phyloP scores from a whole-genome alignment of 2,797 vertebrate species.

The Anguilla anguilla region DNA sequence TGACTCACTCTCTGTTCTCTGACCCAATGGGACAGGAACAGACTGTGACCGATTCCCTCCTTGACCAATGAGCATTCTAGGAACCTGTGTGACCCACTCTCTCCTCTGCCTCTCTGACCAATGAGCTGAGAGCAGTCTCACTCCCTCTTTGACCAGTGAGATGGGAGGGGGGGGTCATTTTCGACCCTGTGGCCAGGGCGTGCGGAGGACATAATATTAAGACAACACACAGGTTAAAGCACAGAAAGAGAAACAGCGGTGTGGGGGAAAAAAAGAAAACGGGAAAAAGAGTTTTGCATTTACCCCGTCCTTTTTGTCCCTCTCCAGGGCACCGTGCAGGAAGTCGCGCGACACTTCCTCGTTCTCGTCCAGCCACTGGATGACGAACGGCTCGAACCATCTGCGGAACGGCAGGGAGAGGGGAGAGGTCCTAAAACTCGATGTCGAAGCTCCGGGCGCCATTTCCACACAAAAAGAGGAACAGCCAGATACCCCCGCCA shows the following conservation, averaged over 20 bases:
- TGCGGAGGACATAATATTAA: too few relatives aligned
- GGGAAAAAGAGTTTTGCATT: conserved; percentile 37
- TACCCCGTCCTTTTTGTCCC: conserved; percentile 98
- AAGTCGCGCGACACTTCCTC: conserved; percentile 97
- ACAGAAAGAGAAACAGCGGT: background rate
- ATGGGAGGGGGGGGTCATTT: background rate
- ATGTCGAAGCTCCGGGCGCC: too few relatives aligned
- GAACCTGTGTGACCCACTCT: background rate
- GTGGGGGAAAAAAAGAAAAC: background rate
- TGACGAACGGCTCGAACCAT: conserved; percentile 96
- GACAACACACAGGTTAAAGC: background rate
- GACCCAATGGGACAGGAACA: conserved; percentile 57
- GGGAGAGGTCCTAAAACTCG: background rate
- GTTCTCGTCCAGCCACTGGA: conserved; percentile 98
- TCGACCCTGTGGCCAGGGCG: background rate
- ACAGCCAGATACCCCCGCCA: background rate
- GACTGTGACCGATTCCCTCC: conserved; percentile 24
- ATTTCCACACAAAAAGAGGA: background rate
- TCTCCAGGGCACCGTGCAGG: conserved; percentile 90
- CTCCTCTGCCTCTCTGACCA: background rate
- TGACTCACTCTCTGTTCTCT: conserved; percentile 44
- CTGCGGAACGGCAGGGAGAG: conserved; percentile 57
- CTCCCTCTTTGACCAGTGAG: background rate
- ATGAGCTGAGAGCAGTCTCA: background rate
- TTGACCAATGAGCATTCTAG: background rate